Evolutionary conservation across 2,888 invertebrate genomes (phyloP).

Genomic region (Pollenia labialis): DNA sequence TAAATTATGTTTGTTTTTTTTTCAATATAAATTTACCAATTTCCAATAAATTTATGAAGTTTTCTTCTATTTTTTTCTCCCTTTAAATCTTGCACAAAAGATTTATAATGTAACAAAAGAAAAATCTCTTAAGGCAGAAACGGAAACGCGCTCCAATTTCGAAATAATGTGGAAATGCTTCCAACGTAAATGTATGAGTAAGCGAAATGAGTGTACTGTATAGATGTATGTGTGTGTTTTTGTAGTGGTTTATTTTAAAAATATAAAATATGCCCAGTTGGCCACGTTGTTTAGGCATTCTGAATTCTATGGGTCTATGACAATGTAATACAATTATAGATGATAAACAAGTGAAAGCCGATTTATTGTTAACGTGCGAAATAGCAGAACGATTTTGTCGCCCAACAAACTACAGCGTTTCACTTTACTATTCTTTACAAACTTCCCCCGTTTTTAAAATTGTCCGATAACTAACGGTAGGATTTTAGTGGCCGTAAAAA

Average conservation of each 20-base stretch:
- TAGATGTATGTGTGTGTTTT: neutral
- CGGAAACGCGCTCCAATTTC: constrained; percentile 67
- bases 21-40: constrained; percentile 61
- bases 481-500: too few relatives aligned
- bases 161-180: constrained; percentile 32
- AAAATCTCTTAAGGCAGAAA: constrained; percentile 48
- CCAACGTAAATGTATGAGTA: neutral
- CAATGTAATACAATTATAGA: too few relatives aligned
- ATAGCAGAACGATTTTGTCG: too few relatives aligned
- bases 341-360: too few relatives aligned
- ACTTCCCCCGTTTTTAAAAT: too few relatives aligned
- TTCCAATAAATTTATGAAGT: constrained; percentile 47
- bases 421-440: too few relatives aligned
- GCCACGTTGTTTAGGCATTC: too few relatives aligned
- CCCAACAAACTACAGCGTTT: too few relatives aligned
- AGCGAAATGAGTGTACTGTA: neutral
- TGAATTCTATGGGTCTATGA: too few relatives aligned
- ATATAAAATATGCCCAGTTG: too few relatives aligned
- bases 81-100: constrained; percentile 39
- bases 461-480: too few relatives aligned
- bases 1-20: constrained; percentile 29
- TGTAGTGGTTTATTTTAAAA: neutral
- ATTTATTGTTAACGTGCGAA: too few relatives aligned
- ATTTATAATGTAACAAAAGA: constrained; percentile 59
- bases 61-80: constrained; percentile 13